Percentiles rank a stretch among this genome's conserved stretches.
Conservation (phyloP, 1,140 invertebrate genomes). For the Anagrus nilaparvatae region DNA sequence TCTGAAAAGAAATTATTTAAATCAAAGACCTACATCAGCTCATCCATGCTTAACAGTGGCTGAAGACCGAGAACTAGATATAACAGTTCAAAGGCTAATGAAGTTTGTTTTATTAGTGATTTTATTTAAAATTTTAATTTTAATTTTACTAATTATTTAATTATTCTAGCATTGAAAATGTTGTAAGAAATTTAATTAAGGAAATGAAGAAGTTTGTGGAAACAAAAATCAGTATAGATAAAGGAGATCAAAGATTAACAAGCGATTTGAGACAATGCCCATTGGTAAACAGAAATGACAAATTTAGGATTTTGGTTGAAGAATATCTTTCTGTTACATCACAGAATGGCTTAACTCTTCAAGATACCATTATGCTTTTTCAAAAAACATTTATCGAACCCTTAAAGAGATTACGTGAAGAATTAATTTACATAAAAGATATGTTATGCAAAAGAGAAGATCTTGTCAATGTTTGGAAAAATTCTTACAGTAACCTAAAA, state of each 20-base stretch:
- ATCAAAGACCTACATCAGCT: conserved; percentile 29
- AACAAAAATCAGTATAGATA: conserved; percentile 26
- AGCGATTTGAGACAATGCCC: conserved; percentile 32
- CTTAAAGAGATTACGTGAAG: conserved; percentile 35
- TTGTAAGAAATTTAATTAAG: conserved; percentile 34
- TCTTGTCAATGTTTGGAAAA: conserved; percentile 32
- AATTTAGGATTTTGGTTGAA: conserved; percentile 35
- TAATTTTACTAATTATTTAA: conserved; percentile 5
- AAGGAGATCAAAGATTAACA: conserved; percentile 33
- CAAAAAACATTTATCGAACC: conserved; percentile 37
- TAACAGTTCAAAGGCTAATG: conserved; percentile 33
- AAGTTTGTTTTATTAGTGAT: conserved; percentile 22
- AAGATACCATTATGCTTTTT: conserved; percentile 26
- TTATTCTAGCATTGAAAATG: conserved; percentile 30
- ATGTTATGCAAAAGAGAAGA: conserved; percentile 35
- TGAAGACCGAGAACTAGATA: conserved; percentile 33
- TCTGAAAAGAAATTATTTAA: conserved; percentile 29
- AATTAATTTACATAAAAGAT: conserved; percentile 29
- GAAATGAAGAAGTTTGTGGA: conserved; percentile 37
- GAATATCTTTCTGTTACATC: conserved; percentile 38
- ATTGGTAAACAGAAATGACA: conserved; percentile 31
- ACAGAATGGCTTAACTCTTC: conserved; percentile 34
- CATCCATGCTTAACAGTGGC: conserved; percentile 26
- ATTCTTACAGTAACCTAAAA: conserved; percentile 25
- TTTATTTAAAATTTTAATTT: conserved; percentile 6